Evolutionary conservation across 1,140 invertebrate species (phyloP).

Genomic region (Rhagoletis zephyria): DNA sequence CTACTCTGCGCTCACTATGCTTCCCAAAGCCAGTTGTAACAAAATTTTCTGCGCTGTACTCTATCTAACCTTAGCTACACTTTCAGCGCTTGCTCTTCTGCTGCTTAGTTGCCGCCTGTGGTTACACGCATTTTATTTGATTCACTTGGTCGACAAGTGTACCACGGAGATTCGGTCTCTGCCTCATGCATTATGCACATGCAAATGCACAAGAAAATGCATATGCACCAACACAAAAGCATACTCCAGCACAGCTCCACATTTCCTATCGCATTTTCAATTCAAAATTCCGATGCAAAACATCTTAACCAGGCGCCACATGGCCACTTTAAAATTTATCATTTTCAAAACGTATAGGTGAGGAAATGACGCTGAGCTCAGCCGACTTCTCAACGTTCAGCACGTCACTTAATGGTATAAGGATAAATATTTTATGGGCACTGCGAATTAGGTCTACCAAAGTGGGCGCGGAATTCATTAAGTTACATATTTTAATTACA

Average conservation of each 20-base stretch:
- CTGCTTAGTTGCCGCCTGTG: neutral
- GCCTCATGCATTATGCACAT: conserved; percentile 46
- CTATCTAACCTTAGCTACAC: neutral
- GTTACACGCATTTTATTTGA: conserved; percentile 43
- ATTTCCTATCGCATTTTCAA: no score
- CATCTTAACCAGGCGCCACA: no score
- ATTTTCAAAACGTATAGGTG: no score
- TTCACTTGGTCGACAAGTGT: conserved; percentile 43
- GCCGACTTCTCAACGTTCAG: no score
- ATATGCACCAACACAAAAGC: neutral
- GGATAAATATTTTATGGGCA: no score
- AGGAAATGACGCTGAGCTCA: no score
- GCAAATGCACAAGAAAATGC: neutral
- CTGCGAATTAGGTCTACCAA: no score
- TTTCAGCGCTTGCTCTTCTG: neutral
- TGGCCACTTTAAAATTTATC: no score
- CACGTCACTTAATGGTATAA: no score
- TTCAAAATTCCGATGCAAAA: no score
- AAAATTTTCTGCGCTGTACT: neutral
- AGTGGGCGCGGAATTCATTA: no score
- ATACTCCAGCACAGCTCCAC: neutral
- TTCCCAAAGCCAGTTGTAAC: neutral
- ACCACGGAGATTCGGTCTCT: conserved; percentile 8
- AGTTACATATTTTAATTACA: no score
- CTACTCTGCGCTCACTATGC: neutral